Evolutionary conservation across 2,888 invertebrate genomes (phyloP), one percentile per base, ranked within the genome.

Genomic region (Latrodectus elegans): DNA sequence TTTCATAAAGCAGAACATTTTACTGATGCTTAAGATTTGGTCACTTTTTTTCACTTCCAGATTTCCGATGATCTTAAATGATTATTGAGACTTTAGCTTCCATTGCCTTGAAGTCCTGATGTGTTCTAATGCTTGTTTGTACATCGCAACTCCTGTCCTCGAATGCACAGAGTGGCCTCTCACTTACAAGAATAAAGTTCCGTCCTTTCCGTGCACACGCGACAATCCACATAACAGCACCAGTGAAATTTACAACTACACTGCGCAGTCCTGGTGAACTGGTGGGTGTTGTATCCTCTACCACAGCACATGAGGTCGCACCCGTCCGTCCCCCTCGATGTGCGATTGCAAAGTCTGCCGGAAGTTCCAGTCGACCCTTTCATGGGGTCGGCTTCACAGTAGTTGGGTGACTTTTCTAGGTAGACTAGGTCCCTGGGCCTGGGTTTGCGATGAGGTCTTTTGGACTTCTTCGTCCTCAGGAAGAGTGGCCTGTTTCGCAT

Each of bases 251-350:
- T 92, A 94, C 95, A 92, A 94, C 94, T 92, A 95, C 95, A 92
- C 94, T 96, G 95, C 94, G 94, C 94, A 82, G 94, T 94, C 91
- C 94, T 94, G 80, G 94, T 95, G 91, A 94, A 95, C 92, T 96
- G 95, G 92, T 96, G 95, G 52, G 96, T 96, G 92, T 96, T 96
- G 92, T 89, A 90, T 53, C 98, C 98, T 88, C 98, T 94, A 12
- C 97, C 97, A 92, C 98, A 98, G 93, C 98, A 98, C 91, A 98
- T 94, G 38, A 96, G 94, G 92, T 95, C 95, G 93, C 97, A 97
- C 17, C 97, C 96, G 92, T 96, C 96, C 91, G 96, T 82, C 12
- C 94, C 94, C 60, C 92, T 92, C 0, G 92, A 92, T 17, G 91
- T 91, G 70, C 91, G 90, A 89, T 87, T 89, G 70, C 89, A 89